Evolutionary conservation across 2,797 vertebrate species (phyloP).

Genomic region (Sparidentex hasta): DNA sequence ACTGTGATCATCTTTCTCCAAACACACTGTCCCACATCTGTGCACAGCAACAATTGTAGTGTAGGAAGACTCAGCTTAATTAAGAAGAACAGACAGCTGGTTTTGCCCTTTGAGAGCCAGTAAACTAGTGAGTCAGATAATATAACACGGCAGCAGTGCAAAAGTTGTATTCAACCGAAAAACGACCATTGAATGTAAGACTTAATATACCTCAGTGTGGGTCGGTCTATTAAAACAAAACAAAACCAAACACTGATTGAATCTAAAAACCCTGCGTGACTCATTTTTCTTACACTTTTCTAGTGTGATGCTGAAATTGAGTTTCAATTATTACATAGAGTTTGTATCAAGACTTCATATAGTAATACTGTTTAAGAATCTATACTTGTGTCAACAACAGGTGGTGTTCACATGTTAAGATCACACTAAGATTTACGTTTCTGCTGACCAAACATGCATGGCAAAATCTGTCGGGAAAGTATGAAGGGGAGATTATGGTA

Average conservation of each 20-base stretch:
- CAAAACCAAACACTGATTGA: background rate
- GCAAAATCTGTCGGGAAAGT: background rate
- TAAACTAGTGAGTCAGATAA: conserved; percentile 31
- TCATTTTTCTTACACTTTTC: background rate
- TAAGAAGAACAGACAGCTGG: conserved; percentile 40
- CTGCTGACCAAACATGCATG: no score
- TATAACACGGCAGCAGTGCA: conserved; percentile 9
- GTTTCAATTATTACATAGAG: no score
- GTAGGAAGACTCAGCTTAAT: conserved; percentile 39
- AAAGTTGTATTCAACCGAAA: conserved; percentile 19
- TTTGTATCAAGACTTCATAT: background rate
- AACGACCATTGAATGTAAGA: background rate
- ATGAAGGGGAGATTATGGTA: background rate
- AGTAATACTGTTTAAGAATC: background rate
- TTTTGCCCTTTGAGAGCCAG: conserved; percentile 45
- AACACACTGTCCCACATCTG: conserved; percentile 10
- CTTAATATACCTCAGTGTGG: background rate
- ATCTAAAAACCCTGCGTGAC: background rate
- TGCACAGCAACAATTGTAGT: conserved; percentile 25
- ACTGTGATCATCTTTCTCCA: conserved; percentile 13
- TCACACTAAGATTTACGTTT: background rate
- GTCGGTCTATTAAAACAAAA: background rate
- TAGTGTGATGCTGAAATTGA: background rate
- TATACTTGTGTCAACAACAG: background rate
- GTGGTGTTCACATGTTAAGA: background rate